Percentiles rank a stretch among this genome's conserved stretches.
phyloP scores from a whole-genome alignment of 2,797 vertebrate species.

The Lophotriccus pileatus region DNA sequence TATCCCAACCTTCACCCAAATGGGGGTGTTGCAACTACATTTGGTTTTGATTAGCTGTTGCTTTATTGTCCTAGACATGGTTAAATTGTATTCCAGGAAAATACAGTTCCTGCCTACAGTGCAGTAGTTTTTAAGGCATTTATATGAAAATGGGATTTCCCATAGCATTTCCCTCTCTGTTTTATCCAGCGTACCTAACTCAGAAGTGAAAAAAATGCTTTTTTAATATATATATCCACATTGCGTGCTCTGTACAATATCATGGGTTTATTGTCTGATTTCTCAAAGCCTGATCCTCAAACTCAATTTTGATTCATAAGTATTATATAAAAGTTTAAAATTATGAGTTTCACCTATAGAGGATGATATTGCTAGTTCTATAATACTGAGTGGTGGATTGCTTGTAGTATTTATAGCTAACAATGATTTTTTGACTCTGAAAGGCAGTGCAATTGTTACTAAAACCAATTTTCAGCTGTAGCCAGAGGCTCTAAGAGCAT shows the following conservation, averaged over 20 bases:
- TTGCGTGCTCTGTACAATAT: not conserved
- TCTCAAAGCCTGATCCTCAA: not conserved
- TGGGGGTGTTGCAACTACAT: not conserved
- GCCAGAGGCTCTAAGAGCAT: not conserved
- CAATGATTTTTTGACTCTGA: not conserved
- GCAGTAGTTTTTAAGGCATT: not conserved
- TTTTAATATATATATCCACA: not conserved
- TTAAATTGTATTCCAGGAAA: not conserved
- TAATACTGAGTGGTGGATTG: not conserved
- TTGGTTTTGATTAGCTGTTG: not conserved
- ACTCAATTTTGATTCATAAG: not conserved
- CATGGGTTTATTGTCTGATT: not conserved
- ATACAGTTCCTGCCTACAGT: not conserved
- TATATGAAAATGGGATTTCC: not conserved
- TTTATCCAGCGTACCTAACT: not conserved
- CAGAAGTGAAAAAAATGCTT: not conserved
- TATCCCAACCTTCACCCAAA: not conserved
- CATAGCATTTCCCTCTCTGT: not conserved
- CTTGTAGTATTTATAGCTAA: not conserved
- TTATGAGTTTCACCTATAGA: not conserved
- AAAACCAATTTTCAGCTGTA: not conserved
- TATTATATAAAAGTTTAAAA: not conserved
- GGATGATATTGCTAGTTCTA: not conserved
- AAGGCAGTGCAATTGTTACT: not conserved
- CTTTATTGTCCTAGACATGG: not conserved